Conservation (phyloP, 2,888 invertebrate genomes). For the Ariolimax columbianus region DNA sequence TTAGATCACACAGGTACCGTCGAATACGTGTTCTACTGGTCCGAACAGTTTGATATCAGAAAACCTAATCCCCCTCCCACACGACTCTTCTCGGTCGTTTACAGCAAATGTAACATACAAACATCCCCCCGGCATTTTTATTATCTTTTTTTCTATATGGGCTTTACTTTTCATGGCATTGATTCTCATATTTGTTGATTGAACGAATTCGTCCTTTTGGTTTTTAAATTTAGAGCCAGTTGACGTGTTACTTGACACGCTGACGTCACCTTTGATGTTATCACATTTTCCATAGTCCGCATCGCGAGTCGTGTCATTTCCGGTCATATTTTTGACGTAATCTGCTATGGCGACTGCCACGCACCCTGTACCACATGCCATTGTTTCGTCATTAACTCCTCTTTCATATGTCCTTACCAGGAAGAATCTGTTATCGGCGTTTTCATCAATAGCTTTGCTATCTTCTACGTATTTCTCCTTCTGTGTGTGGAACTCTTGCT, state of each 20-base stretch:
- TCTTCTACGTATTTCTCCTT: constrained; percentile 28
- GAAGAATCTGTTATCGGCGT: background rate
- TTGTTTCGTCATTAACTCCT: constrained; percentile 63
- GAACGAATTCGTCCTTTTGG: background rate
- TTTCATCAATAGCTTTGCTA: constrained; percentile 57
- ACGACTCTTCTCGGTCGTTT: background rate
- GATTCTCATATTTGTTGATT: background rate
- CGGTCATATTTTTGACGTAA: background rate
- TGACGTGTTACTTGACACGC: background rate
- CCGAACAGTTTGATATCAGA: constrained; percentile 53
- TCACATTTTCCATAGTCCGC: background rate
- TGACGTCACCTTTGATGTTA: background rate
- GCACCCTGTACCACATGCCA: constrained; percentile 66
- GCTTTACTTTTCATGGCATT: too few species aligned
- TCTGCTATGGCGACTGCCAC: constrained; percentile 57
- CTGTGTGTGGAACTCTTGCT: too few species aligned
- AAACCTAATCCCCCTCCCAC: constrained; percentile 1
- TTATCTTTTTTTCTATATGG: background rate
- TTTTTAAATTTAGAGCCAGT: background rate
- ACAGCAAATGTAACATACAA: constrained; percentile 49
- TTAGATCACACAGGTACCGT: constrained; percentile 47
- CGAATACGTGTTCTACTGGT: constrained; percentile 55
- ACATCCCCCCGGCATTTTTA: constrained; percentile 49
- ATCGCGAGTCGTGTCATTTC: background rate
- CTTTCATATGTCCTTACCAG: constrained; percentile 61